These are phyloP conservation scores for Aleiodes testaceus DNA, from an alignment of 2,888 invertebrate genomes.

Conservation along the genomic window DNA sequence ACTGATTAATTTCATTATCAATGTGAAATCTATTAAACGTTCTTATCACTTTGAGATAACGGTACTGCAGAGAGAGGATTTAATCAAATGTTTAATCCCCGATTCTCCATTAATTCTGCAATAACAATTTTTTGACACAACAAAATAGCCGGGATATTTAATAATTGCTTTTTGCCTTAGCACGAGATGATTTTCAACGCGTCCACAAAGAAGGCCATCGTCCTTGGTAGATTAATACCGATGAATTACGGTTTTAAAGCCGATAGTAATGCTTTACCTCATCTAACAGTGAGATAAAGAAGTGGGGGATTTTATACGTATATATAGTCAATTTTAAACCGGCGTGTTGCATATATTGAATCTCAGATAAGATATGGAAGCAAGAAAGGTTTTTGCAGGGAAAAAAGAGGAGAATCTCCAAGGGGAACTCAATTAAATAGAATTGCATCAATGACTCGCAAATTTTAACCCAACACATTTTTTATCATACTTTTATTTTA, in stretches of 20 bases:
- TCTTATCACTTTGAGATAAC: no score
- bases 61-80: background rate
- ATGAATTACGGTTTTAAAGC: slow-evolving; percentile 52
- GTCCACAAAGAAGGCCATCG: slow-evolving; percentile 38
- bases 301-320: slow-evolving; percentile 30
- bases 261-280: slow-evolving; percentile 40
- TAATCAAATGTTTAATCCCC: slow-evolving; percentile 8
- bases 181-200: slow-evolving; percentile 36
- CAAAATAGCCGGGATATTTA: slow-evolving; percentile 44
- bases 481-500: no score
- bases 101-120: background rate
- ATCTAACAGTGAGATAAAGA: slow-evolving; percentile 2
- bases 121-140: slow-evolving; percentile 39
- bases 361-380: slow-evolving; percentile 49
- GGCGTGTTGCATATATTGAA: slow-evolving; percentile 50
- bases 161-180: slow-evolving; percentile 50
- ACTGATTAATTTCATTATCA: no score
- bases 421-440: slow-evolving; percentile 57
- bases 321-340: slow-evolving; percentile 36
- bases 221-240: slow-evolving; percentile 52
- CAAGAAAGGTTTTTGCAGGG: slow-evolving; percentile 20
- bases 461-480: slow-evolving; percentile 36
- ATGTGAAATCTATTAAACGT: no score
- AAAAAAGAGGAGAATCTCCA: slow-evolving; percentile 31
- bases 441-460: slow-evolving; percentile 56